Evolutionary conservation across 2,113 vertebrate species (phyloP).

Genomic region (Rostratula benghalensis): DNA sequence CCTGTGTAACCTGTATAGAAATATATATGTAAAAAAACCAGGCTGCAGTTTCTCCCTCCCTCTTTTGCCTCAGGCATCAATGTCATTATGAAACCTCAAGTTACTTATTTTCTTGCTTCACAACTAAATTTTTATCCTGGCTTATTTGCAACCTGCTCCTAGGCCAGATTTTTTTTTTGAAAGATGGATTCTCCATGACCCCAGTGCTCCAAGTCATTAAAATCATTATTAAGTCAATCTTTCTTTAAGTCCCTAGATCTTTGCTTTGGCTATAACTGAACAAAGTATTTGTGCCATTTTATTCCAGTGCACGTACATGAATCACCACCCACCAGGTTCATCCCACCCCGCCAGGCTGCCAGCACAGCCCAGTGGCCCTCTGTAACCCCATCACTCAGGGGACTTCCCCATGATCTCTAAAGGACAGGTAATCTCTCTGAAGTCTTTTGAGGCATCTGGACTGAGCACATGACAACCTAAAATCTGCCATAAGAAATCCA

Average conservation of each 20-base stretch:
- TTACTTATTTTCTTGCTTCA: not conserved
- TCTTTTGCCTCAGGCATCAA: not conserved
- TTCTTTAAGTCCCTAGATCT: not conserved
- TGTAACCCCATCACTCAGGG: rapidly evolving
- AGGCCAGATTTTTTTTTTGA: not conserved
- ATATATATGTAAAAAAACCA: not conserved
- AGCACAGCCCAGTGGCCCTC: not conserved
- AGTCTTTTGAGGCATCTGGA: not conserved
- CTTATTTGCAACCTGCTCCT: not conserved
- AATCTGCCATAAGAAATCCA: not conserved
- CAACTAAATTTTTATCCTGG: not conserved
- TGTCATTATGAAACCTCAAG: not conserved
- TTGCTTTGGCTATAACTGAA: not conserved
- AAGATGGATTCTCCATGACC: not conserved
- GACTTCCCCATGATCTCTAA: not conserved
- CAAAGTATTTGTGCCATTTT: not conserved
- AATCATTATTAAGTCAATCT: not conserved
- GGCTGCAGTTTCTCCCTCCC: not conserved
- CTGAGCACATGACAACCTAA: not conserved
- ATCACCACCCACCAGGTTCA: rapidly evolving
- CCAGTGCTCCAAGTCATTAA: not conserved
- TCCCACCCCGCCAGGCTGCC: rapidly evolving
- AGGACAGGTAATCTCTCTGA: not conserved
- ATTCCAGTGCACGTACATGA: not conserved
- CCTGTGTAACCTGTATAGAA: not conserved